Conservation (phyloP, 2,113 vertebrate species). For the Aptenodytes patagonicus region DNA sequence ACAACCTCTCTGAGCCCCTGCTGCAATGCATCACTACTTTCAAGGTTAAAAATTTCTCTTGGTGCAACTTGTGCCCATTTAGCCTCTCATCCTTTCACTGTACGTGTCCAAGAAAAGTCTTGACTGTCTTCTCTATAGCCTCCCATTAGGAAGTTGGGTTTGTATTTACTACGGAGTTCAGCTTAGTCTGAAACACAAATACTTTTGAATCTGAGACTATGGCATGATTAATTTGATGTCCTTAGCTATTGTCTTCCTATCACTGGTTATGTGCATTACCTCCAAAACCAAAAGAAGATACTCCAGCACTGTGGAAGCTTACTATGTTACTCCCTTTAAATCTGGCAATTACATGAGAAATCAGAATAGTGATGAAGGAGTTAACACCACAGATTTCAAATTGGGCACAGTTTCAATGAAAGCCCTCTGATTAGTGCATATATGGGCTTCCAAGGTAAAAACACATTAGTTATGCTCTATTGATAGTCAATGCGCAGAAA, state of each 20-base stretch:
- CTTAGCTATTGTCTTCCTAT: background rate
- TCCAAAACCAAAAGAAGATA: background rate
- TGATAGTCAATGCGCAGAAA: background rate
- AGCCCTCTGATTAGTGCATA: background rate
- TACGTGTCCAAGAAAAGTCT: background rate
- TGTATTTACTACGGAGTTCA: background rate
- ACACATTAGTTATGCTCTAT: background rate
- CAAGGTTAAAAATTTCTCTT: background rate
- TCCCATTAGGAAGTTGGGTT: background rate
- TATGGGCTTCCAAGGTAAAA: background rate
- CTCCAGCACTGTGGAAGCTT: background rate
- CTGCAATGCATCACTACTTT: background rate
- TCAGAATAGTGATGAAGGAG: background rate
- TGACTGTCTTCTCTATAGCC: background rate
- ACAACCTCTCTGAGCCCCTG: background rate
- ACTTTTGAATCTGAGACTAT: background rate
- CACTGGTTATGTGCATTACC: background rate
- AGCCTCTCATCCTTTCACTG: background rate
- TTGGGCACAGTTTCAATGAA: background rate
- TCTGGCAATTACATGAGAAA: background rate
- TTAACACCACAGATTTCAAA: background rate
- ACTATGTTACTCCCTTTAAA: background rate
- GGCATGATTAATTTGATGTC: background rate
- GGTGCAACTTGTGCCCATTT: background rate
- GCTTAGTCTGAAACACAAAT: background rate